Percentiles rank a stretch among this genome's conserved stretches.
Evolutionary conservation across 2,797 vertebrate genomes (phyloP).

Genomic region (Neoniphon sammara): DNA sequence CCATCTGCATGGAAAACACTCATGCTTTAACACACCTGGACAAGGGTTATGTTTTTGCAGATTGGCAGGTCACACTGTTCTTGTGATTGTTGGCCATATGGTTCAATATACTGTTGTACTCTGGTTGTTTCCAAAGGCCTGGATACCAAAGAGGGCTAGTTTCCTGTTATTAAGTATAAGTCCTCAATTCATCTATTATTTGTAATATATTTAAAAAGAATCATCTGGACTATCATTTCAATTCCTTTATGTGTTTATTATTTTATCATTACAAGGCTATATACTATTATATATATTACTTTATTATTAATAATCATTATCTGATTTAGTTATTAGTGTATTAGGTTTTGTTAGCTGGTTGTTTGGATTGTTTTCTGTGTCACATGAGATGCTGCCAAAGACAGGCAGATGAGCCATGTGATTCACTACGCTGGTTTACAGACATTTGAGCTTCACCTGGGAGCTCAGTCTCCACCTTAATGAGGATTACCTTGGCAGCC

Average conservation of each 20-base stretch:
- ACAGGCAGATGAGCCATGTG: slow-evolving; percentile 18
- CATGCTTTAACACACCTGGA: not conserved
- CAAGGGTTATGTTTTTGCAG: not conserved
- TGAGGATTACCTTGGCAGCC: slow-evolving; percentile 43
- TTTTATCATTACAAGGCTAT: too few relatives aligned
- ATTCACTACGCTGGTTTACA: slow-evolving; percentile 6
- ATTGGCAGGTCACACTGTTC: slow-evolving; percentile 3
- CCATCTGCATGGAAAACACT: not conserved
- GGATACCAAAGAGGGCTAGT: slow-evolving; percentile 1
- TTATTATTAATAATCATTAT: too few relatives aligned
- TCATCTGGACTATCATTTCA: not conserved
- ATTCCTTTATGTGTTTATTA: not conserved
- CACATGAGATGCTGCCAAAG: not conserved
- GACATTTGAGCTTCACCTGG: slow-evolving; percentile 43
- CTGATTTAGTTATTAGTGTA: too few relatives aligned
- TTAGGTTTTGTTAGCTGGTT: not conserved
- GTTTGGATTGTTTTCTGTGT: slow-evolving; percentile 12
- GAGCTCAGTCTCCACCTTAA: slow-evolving; percentile 34
- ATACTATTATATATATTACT: too few relatives aligned
- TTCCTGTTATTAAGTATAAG: not conserved
- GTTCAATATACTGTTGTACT: not conserved
- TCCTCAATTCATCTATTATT: not conserved
- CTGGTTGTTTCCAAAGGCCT: not conserved
- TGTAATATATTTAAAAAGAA: not conserved
- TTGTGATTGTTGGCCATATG: slow-evolving; percentile 13